These are phyloP conservation scores for Cynaeus angustus DNA, from an alignment of 2,888 invertebrate genomes.

Conservation along the genomic window DNA sequence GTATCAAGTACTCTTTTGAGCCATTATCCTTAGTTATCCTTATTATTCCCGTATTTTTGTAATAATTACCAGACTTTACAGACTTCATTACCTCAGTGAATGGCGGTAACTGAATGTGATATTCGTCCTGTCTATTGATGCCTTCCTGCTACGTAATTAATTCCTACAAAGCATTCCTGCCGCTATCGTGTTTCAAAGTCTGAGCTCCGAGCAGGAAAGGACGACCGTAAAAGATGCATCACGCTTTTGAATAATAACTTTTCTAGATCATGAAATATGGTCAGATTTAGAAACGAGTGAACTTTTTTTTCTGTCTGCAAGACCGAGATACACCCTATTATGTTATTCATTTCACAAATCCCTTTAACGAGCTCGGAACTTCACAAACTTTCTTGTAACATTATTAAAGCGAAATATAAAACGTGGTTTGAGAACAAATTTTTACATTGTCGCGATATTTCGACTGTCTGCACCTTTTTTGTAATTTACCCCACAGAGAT, in stretches of 20 bases:
- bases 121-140: conserved; percentile 55
- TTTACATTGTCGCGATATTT: conserved; percentile 33
- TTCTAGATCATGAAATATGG: conserved; percentile 25
- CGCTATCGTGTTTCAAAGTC: conserved; percentile 59
- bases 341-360: conserved; percentile 52
- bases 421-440: conserved; percentile 45
- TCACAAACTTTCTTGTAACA: conserved; percentile 50
- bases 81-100: conserved; percentile 59
- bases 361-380: conserved; percentile 53
- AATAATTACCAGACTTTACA: conserved; percentile 59
- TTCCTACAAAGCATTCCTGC: conserved; percentile 59
- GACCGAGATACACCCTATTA: conserved; percentile 40
- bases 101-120: conserved; percentile 53
- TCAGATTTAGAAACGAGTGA: conserved; percentile 8
- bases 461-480: conserved; percentile 22
- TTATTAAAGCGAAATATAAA: conserved; percentile 50
- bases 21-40: conserved; percentile 59
- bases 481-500: conserved; percentile 6
- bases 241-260: conserved; percentile 16
- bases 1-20: conserved; percentile 53
- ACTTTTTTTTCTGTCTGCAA: conserved; percentile 21
- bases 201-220: conserved; percentile 16
- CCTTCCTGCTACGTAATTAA: conserved; percentile 58
- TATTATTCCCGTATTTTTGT: conserved; percentile 57
- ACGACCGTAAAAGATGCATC: conserved; percentile 15